Conservation (phyloP, 2,113 vertebrate genomes). For the Pao palembangensis region DNA sequence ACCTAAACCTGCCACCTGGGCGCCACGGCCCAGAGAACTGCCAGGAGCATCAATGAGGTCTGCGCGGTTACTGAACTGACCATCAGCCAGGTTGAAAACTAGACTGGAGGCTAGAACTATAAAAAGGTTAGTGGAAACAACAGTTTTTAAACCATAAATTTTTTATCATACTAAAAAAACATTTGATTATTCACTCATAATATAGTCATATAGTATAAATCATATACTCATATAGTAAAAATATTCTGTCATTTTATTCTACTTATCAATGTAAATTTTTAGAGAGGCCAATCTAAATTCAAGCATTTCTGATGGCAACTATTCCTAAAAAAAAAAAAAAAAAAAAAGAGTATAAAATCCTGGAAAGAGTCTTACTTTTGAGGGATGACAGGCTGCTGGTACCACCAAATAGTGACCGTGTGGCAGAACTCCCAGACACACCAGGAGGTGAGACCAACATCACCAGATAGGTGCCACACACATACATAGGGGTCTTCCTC, state of each 20-base stretch:
- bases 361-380: constrained; percentile 84
- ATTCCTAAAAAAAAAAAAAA: neutral
- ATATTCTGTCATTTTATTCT: too few species aligned
- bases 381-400: constrained; percentile 92
- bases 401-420: constrained; percentile 93
- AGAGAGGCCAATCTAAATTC: too few species aligned
- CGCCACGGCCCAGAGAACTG: constrained; percentile 94
- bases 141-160: neutral
- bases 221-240: too few species aligned
- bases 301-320: too few species aligned
- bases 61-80: constrained; percentile 91
- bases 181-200: too few species aligned
- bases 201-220: too few species aligned
- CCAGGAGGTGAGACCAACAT: constrained; percentile 95
- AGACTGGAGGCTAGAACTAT: constrained; percentile 92
- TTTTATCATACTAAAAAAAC: neutral
- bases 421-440: constrained; percentile 94
- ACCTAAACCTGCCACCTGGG: constrained; percentile 94
- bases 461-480: constrained; percentile 92
- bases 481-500: constrained; percentile 92
- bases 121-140: neutral
- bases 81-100: constrained; percentile 91
- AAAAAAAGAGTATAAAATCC: neutral
- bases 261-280: too few species aligned
- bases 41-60: constrained; percentile 96